Evolutionary conservation across 1,140 invertebrate species (phyloP), one percentile per base, ranked within the genome.

Genomic region (Matsumurasca onukii): DNA sequence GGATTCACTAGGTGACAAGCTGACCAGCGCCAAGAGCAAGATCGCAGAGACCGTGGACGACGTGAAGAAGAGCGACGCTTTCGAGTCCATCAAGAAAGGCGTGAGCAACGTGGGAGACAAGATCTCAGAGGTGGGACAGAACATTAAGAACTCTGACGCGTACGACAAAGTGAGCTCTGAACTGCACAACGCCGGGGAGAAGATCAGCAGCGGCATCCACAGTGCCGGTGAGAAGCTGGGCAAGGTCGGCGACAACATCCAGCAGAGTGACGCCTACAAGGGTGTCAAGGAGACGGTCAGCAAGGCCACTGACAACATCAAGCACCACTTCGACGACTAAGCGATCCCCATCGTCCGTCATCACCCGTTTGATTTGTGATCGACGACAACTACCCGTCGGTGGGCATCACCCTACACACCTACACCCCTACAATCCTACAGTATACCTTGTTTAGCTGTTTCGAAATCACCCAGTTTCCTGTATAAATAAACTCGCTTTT

Each of bases 231-330:
- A 59, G 25, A 59, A 59, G 25, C 15, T 59, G 25, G 25, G 24
- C 55, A 3, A 25, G 25, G 22, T 59, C 24, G 55, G 55, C 15
- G 55, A 59, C 24, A 27, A 59, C 55, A 59, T 59, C 25, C 25
- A 29, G 55, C 5, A 59, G 2, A 27, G 24, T 2, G 55, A 59
- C 25, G 30, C 55, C 55, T 25, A 5, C 25, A 22, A 59, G 25
- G 55, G 55, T 12, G 55, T 59, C 22, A 59, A 59, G 55, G 9
- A 3, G 24, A 22, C 55, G 25, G 9, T 59, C 2, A 59, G 24
- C 55, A 59, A 59, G n/a, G 55, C 55, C 24, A 27, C 55, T 9
- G 55, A 59, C 22, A 59, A 59, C 55, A 59, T 59, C 55, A 59
- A 59, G 25, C 24, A 59, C 55, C 25, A 59, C 24, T 27, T 59